Evolutionary conservation across 2,888 invertebrate genomes (phyloP), one percentile per base, ranked within the genome.

Genomic region (Sarcophaga variegata): DNA sequence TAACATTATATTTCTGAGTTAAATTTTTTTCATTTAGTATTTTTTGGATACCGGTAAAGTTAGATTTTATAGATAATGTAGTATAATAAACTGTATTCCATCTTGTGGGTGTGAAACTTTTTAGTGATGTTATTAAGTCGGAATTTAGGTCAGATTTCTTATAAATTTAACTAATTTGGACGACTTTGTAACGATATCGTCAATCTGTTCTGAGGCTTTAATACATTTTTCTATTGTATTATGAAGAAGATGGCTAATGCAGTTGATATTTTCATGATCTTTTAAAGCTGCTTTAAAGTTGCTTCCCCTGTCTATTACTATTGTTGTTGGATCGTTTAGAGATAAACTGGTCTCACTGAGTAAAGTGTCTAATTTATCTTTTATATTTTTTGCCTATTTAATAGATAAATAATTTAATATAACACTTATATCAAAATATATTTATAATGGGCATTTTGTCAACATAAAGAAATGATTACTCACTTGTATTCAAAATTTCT

Each of bases 171-270:
- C 22, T 22, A 22, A 22, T 22, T 22, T 22, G 22, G 22, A 22
- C 22, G 75, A 62, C 20, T 12, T 49, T 69, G 25, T 62, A n/a
- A 76, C 47, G 12, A 77, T 77, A 67, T 71, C 77, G 66, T 72
- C n/a, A 54, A 70, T 72, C 22, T 83, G 71, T 66, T 47, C 17
- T 54, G 76, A 77, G 11, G 70, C 60, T 72, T 71, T 77, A 63
- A 83, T 83, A 47, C 71, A 71, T 66, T 72, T 71, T 72, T 83
- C 71, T 45, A 72, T 77, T 27, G 77, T 77, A 59, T 83, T 82
- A 54, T 82, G 70, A 71, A 82, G n/a, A 22, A 22, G 22, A 22
- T 22, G 22, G 22, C 22, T 22, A 22, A 22, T 22, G 22, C 22
- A 22, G 22, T 22, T 22, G 22, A 22, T 22, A 22, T 22, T 22